Conservation (phyloP, 2,888 invertebrate species). For the Xanthorhoe designata region DNA sequence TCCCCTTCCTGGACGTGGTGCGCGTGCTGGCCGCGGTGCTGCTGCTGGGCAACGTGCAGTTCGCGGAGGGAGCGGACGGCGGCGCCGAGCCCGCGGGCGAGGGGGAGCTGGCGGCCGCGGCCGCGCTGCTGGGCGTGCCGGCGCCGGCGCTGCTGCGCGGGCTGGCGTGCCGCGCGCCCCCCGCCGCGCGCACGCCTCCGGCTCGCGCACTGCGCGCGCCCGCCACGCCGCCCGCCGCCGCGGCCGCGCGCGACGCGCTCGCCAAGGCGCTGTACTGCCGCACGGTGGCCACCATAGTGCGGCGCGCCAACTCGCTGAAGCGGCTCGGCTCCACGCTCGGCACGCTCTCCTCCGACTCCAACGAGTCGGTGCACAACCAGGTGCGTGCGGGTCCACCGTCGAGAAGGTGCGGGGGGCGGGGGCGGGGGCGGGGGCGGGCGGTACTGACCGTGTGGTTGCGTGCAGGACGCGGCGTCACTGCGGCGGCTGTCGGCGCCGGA, state of each 20-base stretch:
- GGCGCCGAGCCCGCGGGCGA: conserved; percentile 93
- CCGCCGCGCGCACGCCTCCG: conserved; percentile 74
- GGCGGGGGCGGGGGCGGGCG: background rate
- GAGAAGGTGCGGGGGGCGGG: background rate
- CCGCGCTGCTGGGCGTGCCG: conserved; percentile 90
- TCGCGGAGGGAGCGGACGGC: conserved; percentile 91
- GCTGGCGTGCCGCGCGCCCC: conserved; percentile 88
- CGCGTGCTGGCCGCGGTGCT: conserved; percentile 96
- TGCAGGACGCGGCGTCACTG: conserved; percentile 90
- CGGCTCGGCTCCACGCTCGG: conserved; percentile 93
- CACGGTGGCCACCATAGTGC: conserved; percentile 96
- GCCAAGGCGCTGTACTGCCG: conserved; percentile 97
- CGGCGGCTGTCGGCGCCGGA: conserved; percentile 89
- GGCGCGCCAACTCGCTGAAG: conserved; percentile 96
- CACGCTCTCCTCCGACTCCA: conserved; percentile 95
- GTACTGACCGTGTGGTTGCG: background rate
- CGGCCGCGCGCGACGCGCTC: conserved; percentile 94
- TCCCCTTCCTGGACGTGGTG: conserved; percentile 97
- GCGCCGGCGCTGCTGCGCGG: conserved; percentile 91
- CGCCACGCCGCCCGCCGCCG: conserved; percentile 91
- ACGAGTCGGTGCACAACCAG: conserved; percentile 95
- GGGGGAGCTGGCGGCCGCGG: conserved; percentile 94
- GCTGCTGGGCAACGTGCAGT: conserved; percentile 96
- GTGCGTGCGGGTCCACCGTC: conserved; percentile 15
- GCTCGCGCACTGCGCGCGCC: conserved; percentile 93